Evolutionary conservation across 2,888 invertebrate species (phyloP).

Genomic region (Temnothorax rugatulus): DNA sequence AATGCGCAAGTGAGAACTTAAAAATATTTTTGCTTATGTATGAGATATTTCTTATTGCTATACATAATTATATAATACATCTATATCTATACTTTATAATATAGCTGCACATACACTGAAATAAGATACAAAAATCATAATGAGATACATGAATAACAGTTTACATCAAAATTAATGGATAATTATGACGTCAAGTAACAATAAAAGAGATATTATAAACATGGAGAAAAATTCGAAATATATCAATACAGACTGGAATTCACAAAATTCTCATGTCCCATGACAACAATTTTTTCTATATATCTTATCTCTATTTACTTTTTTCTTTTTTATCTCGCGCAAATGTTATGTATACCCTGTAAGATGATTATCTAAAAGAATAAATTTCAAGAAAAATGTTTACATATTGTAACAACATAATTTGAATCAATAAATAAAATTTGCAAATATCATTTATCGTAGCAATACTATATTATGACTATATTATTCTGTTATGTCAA

Average conservation of each 20-base stretch:
- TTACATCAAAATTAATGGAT: constrained; percentile 18
- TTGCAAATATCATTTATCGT: constrained; percentile 1
- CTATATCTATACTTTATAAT: constrained; percentile 28
- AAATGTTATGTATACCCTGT: constrained; percentile 23
- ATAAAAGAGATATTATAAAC: constrained; percentile 2
- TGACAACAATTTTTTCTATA: neutral
- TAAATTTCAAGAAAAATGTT: constrained; percentile 14
- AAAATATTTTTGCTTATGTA: constrained; percentile 46
- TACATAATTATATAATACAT: constrained; percentile 48
- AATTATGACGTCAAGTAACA: constrained; percentile 28
- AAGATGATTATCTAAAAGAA: constrained; percentile 16
- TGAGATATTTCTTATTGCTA: constrained; percentile 38
- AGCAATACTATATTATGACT: constrained; percentile 18
- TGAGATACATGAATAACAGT: neutral
- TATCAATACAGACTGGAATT: neutral
- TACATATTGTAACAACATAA: neutral
- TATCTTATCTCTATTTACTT: neutral
- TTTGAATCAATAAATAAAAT: constrained; percentile 44
- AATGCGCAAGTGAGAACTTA: constrained; percentile 43
- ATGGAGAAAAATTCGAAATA: constrained; percentile 27
- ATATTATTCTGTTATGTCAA: constrained; percentile 25
- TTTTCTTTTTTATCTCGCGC: neutral
- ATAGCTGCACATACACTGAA: neutral
- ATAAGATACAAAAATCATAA: constrained; percentile 36
- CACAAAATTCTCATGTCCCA: neutral